These are phyloP conservation scores for Apodemus speciosus DNA, from an alignment of 2,113 vertebrate genomes.

Conservation along the genomic window DNA sequence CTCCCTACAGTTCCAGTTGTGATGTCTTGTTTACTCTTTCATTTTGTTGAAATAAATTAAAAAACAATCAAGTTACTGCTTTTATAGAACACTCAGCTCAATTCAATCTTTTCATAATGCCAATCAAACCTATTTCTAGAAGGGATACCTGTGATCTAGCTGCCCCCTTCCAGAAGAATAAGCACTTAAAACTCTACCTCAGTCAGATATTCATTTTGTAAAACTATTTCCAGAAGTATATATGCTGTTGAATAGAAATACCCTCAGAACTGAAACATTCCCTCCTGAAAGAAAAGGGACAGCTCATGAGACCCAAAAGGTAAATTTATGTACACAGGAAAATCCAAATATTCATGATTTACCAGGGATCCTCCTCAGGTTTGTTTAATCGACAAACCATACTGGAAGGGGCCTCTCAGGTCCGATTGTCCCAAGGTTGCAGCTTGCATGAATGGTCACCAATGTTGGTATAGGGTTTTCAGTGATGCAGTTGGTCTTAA, in stretches of 20 bases:
- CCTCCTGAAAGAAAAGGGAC: too few species aligned
- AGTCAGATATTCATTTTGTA: not conserved
- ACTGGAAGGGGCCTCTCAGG: not conserved
- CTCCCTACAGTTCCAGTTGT: not conserved
- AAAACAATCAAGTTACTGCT: not conserved
- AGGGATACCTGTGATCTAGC: not conserved
- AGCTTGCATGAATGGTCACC: not conserved
- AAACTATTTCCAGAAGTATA: constrained; percentile 1
- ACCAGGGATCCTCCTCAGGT: too few species aligned
- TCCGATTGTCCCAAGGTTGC: not conserved
- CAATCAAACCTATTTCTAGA: not conserved
- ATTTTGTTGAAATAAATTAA: constrained; percentile 17
- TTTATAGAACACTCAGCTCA: not conserved
- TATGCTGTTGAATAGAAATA: too few species aligned
- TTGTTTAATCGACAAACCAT: too few species aligned
- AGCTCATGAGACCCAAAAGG: not conserved
- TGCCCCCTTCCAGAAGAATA: not conserved
- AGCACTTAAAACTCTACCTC: not conserved
- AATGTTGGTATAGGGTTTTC: not conserved
- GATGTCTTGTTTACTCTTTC: not conserved
- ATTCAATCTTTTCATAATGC: not conserved
- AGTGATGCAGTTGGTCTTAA: not conserved
- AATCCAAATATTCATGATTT: not conserved
- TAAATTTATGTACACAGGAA: not conserved
- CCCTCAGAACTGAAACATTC: not conserved